A percentile compares a stretch with the other conserved stretches of the same genome.
phyloP scores from a whole-genome alignment of 2,888 invertebrate genomes.

The Tiliacea aurago region DNA sequence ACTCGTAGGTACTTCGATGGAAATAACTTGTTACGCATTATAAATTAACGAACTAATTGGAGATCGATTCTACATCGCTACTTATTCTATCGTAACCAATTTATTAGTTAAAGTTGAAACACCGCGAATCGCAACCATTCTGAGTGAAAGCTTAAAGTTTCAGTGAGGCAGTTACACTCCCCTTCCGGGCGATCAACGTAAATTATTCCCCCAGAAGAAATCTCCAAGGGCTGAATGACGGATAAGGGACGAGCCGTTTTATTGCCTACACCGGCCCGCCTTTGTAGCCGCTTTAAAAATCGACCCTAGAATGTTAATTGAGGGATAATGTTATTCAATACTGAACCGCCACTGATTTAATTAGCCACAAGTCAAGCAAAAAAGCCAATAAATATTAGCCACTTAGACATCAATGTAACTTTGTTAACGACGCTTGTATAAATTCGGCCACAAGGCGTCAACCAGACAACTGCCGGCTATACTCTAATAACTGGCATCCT shows the following conservation, averaged over 20 bases:
- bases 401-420: slow-evolving; percentile 59
- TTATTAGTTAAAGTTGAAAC: slow-evolving; percentile 87
- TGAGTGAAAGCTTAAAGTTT: slow-evolving; percentile 90
- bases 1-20: not conserved
- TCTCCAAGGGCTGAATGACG: slow-evolving; percentile 90
- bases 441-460: slow-evolving; percentile 59
- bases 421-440: slow-evolving; percentile 55
- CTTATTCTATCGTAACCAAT: slow-evolving; percentile 84
- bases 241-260: slow-evolving; percentile 89
- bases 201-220: slow-evolving; percentile 90
- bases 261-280: slow-evolving; percentile 86
- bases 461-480: slow-evolving; percentile 72
- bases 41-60: slow-evolving; percentile 69
- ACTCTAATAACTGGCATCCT: slow-evolving; percentile 80
- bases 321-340: slow-evolving; percentile 88
- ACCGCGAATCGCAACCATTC: slow-evolving; percentile 86
- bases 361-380: slow-evolving; percentile 72
- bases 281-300: slow-evolving; percentile 86
- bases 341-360: slow-evolving; percentile 81
- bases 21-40: slow-evolving; percentile 17
- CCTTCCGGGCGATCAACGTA: slow-evolving; percentile 89
- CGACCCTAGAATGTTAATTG: slow-evolving; percentile 87
- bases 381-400: slow-evolving; percentile 69
- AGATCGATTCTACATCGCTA: slow-evolving; percentile 74
- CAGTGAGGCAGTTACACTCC: slow-evolving; percentile 89